Evolutionary conservation across 2,888 invertebrate species (phyloP), one percentile per base, ranked within the genome.

Genomic region (Cantharis rustica): DNA sequence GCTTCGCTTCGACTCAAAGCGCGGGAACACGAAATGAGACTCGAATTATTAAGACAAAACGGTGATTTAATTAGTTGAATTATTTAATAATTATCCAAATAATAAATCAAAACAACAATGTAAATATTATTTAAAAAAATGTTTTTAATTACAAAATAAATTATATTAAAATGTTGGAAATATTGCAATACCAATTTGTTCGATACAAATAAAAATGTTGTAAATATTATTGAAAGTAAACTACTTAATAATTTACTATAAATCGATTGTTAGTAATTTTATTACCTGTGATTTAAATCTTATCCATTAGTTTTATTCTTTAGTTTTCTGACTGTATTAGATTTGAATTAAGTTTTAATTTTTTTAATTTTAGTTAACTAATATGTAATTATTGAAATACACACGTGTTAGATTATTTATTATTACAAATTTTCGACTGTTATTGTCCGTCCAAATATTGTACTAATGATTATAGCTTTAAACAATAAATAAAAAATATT

Each of bases 1-100:
- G 96, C 96, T 0, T 94, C 95, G 0, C 89, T 97, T 61, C 90
- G 97, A 81, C 91, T 96, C 83, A 96, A 96, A 82, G 97, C 97
- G 0, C 91, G 97, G 71, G 97, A 97, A 86, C 96, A 97, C 86
- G 96, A 97, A 87, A 89, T 96, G 69, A 92, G 95, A 86, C 89
- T 96, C 83, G 96, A 96, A 87, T 93, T 95, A 91, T 86, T 96
- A 73, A 91, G 96, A 72, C 95, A 95, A 84, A 93, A 94, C 85
- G 90, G 91, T 0, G 95, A 95, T 88, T 90, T 95, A 84, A 94
- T 95, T 86, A 95, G 95, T 92, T 95, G 93, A 93, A 89, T 86
- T 70, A 76, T 26, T 64, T 17, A 47, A n/a, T 47, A 47, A 47
- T 47, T 47, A 47, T n/a, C 7, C 47, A 47, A 47, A 47, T 47